Conservation (phyloP, 2,888 invertebrate species). For the Cheilosia soror region DNA sequence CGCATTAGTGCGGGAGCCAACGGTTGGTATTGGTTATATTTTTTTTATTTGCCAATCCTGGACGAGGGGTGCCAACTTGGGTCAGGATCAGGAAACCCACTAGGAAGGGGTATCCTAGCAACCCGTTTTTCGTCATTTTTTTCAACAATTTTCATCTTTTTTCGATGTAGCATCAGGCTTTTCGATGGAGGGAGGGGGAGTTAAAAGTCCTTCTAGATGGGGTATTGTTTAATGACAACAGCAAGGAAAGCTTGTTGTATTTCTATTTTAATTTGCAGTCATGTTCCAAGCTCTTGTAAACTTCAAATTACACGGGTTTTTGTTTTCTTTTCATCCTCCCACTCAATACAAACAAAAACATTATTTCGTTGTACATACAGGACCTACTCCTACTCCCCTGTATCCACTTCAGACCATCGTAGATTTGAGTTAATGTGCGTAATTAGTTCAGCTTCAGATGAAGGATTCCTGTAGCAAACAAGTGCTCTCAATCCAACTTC, state of each 20-base stretch:
- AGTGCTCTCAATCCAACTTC: conserved; percentile 43
- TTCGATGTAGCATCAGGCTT: not conserved
- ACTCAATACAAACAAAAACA: conserved; percentile 2
- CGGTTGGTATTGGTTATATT: not conserved
- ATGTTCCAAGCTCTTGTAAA: conserved; percentile 36
- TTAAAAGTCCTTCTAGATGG: not conserved
- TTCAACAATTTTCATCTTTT: conserved; percentile 8
- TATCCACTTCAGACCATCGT: not conserved
- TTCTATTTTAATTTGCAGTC: conserved; percentile 5
- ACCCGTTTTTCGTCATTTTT: conserved; percentile 32
- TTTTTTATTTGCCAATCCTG: conserved; percentile 16
- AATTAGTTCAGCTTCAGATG: conserved; percentile 20
- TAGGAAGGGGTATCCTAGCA: conserved; percentile 64
- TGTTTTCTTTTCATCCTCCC: conserved; percentile 6
- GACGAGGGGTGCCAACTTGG: not conserved
- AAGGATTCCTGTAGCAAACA: conserved; percentile 41
- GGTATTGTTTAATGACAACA: conserved; percentile 23
- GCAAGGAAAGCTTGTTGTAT: conserved; percentile 39
- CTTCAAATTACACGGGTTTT: conserved; percentile 35
- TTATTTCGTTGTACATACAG: not conserved
- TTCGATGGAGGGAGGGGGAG: not conserved
- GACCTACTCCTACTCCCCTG: no score
- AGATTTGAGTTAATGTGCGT: conserved; percentile 5
- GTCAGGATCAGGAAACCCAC: conserved; percentile 3
- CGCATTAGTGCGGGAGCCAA: not conserved